Evolutionary conservation across 2,797 vertebrate species (phyloP).

Genomic region (Rousettus madagascariensis): DNA sequence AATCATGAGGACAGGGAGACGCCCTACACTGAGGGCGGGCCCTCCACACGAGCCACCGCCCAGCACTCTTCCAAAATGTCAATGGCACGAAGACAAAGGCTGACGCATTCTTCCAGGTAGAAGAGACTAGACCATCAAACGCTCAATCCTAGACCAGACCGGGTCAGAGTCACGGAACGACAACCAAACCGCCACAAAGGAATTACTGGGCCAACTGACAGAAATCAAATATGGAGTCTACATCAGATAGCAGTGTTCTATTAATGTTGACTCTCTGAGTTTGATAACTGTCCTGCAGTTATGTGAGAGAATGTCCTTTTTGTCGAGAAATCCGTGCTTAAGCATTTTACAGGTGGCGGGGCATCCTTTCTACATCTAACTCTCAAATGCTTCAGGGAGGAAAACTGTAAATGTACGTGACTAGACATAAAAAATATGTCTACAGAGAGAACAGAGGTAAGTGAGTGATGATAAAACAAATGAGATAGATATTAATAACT

Average conservation of each 20-base stretch:
- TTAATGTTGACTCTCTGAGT: not conserved
- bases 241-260: not conserved
- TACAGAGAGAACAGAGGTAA: not conserved
- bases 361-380: not conserved
- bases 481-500: not conserved
- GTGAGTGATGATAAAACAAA: not conserved
- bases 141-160: not conserved
- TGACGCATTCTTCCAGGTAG: not conserved
- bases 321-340: not conserved
- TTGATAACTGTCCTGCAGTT: not conserved
- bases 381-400: not conserved
- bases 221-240: not conserved
- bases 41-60: not conserved
- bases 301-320: not conserved
- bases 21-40: not conserved
- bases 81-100: not conserved
- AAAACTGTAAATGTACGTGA: not conserved
- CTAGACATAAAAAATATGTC: not conserved
- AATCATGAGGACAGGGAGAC: not conserved
- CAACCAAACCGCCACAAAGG: not conserved
- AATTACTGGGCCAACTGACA: not conserved
- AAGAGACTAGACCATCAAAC: not conserved
- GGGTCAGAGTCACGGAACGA: not conserved
- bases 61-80: not conserved
- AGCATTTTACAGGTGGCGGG: not conserved